Evolutionary conservation across 2,888 invertebrate genomes (phyloP).

Genomic region (Nebria salina): DNA sequence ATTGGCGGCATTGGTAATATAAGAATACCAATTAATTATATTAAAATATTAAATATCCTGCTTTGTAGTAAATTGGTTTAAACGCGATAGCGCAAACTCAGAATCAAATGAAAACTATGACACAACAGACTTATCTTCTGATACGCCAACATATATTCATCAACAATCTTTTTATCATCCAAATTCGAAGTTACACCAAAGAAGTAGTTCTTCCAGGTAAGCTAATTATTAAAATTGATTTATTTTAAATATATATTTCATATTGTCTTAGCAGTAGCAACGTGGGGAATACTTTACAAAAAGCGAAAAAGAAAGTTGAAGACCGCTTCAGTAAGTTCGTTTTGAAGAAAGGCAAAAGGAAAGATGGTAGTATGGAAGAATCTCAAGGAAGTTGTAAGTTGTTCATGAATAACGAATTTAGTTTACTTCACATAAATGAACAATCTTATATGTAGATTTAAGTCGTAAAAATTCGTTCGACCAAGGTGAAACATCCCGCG

Average conservation of each 20-base stretch:
- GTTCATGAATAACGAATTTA: neutral
- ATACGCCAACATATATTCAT: conserved; percentile 63
- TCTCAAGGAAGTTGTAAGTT: conserved; percentile 77
- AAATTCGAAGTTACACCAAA: conserved; percentile 53
- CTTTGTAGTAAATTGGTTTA: conserved; percentile 68
- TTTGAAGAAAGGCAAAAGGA: conserved; percentile 86
- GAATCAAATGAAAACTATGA: conserved; percentile 65
- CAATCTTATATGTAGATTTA: conserved; percentile 64
- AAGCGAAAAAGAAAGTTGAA: conserved; percentile 89
- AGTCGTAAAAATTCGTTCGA: conserved; percentile 87
- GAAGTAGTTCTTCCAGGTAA: conserved; percentile 53
- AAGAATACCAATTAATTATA: neutral
- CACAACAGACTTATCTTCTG: conserved; percentile 66
- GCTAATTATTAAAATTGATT: conserved; percentile 27
- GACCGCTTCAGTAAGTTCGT: conserved; percentile 87
- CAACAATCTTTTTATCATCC: conserved; percentile 64
- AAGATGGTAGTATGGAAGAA: conserved; percentile 89
- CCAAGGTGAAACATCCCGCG: conserved; percentile 79
- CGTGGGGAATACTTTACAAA: conserved; percentile 75
- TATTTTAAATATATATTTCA: conserved; percentile 10
- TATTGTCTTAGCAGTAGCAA: conserved; percentile 57
- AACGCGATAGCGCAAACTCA: conserved; percentile 64
- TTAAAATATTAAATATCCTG: conserved; percentile 21
- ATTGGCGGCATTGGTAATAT: conserved; percentile 76
- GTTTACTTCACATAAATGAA: neutral